Conservation (phyloP, 2,797 vertebrate species). For the Percopsis omiscomaycus region DNA sequence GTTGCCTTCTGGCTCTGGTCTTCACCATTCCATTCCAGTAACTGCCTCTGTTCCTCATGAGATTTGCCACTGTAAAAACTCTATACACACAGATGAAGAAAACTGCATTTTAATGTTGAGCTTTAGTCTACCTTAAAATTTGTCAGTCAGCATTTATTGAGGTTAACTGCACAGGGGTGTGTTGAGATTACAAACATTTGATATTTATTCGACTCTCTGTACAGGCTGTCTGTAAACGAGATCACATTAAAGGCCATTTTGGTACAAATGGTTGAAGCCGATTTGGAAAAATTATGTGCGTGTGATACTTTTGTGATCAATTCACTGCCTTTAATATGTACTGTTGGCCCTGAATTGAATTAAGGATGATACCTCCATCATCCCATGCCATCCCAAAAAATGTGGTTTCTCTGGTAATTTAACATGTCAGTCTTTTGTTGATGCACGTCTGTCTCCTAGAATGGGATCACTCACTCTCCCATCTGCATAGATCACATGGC, state of each 20-base stretch:
- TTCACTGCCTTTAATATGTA: constrained; percentile 38
- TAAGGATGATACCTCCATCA: constrained; percentile 45
- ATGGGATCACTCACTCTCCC: constrained; percentile 48
- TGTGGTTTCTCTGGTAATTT: constrained; percentile 43
- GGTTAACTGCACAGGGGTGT: constrained; percentile 26
- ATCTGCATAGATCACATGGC: constrained; percentile 45
- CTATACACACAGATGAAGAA: constrained; percentile 54
- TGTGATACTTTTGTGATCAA: constrained; percentile 48
- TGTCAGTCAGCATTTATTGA: constrained; percentile 42
- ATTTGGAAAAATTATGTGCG: constrained; percentile 29
- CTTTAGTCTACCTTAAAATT: constrained; percentile 46
- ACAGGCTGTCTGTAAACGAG: constrained; percentile 5
- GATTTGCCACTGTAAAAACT: constrained; percentile 66
- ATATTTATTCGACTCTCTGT: no score
- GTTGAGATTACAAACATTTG: constrained; percentile 27
- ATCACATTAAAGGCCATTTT: constrained; percentile 12
- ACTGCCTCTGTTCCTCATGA: constrained; percentile 61
- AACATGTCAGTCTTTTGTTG: constrained; percentile 40
- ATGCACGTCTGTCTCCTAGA: constrained; percentile 39
- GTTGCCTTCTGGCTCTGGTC: constrained; percentile 71
- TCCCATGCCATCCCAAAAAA: constrained; percentile 48
- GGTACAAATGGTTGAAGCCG: constrained; percentile 32
- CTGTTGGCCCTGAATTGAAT: constrained; percentile 32
- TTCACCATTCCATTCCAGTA: constrained; percentile 69
- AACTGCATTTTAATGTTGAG: constrained; percentile 42